These are phyloP conservation scores for Blomia tropicalis DNA, from an alignment of 2,888 invertebrate genomes.

Conservation along the genomic window DNA sequence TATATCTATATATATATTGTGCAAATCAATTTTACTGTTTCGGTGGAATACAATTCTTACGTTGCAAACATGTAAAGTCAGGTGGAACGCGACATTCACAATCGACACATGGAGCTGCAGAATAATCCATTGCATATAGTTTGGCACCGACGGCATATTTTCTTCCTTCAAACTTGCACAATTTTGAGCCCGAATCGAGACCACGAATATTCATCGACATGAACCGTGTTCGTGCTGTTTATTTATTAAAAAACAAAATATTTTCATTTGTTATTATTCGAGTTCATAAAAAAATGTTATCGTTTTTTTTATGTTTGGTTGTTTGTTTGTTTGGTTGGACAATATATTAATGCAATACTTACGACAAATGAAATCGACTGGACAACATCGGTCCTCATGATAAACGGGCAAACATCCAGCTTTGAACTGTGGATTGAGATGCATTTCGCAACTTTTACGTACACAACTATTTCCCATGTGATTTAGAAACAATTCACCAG, in stretches of 20 bases:
- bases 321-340: no score
- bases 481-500: not conserved
- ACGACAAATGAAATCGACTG: slow-evolving; percentile 21
- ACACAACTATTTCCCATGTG: not conserved
- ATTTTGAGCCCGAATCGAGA: slow-evolving; percentile 4
- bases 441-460: not conserved
- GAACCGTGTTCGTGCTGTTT: slow-evolving; percentile 2
- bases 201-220: slow-evolving; percentile 9
- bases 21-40: no score
- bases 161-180: slow-evolving; percentile 20
- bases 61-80: slow-evolving; percentile 18
- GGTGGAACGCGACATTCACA: slow-evolving; percentile 21
- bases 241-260: not conserved
- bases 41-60: slow-evolving; percentile 15
- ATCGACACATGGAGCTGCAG: slow-evolving; percentile 5
- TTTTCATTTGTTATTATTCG: not conserved
- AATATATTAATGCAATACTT: no score
- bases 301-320: no score
- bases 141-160: slow-evolving; percentile 21
- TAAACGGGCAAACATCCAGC: slow-evolving; percentile 21
- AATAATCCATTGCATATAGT: not conserved
- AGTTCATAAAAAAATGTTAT: not conserved
- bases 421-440: slow-evolving; percentile 10
- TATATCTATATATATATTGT: no score
- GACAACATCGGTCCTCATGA: slow-evolving; percentile 8